Base-by-base conservation (phyloP, 2,113 vertebrate genomes). In the Bostrychus sinensis region DNA sequence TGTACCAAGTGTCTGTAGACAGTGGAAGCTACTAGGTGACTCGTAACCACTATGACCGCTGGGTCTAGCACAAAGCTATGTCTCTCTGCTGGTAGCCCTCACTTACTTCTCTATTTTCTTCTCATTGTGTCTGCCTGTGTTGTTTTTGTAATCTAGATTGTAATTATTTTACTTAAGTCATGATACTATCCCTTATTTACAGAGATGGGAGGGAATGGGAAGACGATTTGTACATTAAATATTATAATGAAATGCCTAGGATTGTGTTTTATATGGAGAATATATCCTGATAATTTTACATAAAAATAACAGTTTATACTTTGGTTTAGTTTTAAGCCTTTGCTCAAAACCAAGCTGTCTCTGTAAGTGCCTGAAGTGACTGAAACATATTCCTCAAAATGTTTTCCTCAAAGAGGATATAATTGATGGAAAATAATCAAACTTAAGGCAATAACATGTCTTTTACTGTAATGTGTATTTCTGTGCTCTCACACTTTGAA, bases 1-100 rank as follows among this genome's bases (percentile, higher is more conserved):
- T n/a, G n/a, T n/a, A n/a, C n/a, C n/a, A n/a, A n/a, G n/a, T n/a
- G n/a, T n/a, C n/a, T n/a, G n/a, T n/a, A n/a, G n/a, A n/a, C n/a
- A n/a, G n/a, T n/a, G n/a, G n/a, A n/a, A n/a, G n/a, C n/a, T n/a
- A n/a, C n/a, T n/a, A n/a, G n/a, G n/a, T n/a, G n/a, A n/a, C n/a
- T n/a, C n/a, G 62, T 82, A 91, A 92, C 90, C 85, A 90, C 89
- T 90, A 86, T 66, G 83, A 85, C 81, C 77, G 58, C 64, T 75
- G 71, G 58, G 59, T 72, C 28, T 5, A 38, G 74, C 54, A 2
- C 2, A 41, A 0, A 19, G 22, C 66, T 54, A 43, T 58, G 34
- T 78, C 79, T 89, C 88, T 91, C 86, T 62, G 70, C 85, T 89
- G 89, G 88, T 91, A 91, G 90, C 89, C 81, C 46, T 78, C 82